Evolutionary conservation across 1,140 invertebrate species (phyloP).

Genomic region (Psilanteris sp.): DNA sequence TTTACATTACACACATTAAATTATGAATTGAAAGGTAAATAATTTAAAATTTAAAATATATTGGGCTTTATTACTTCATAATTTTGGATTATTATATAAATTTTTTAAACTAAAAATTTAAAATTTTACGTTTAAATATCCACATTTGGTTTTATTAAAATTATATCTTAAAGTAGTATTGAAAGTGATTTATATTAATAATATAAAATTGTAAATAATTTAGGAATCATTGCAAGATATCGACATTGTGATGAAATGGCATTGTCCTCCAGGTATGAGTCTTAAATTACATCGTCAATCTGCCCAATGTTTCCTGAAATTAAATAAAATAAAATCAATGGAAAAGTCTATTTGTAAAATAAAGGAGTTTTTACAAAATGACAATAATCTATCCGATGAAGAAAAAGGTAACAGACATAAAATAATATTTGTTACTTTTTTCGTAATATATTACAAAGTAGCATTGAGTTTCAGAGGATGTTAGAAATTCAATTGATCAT

Average conservation of each 20-base stretch:
- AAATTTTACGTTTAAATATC: too few species aligned
- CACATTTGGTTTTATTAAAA: too few species aligned
- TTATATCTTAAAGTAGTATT: too few species aligned
- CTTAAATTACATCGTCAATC: constrained; percentile 75
- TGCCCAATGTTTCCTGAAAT: constrained; percentile 70
- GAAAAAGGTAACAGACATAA: constrained; percentile 67
- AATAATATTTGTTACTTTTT: constrained; percentile 9
- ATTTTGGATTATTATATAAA: too few species aligned
- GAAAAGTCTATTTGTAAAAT: constrained; percentile 64
- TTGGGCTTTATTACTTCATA: too few species aligned
- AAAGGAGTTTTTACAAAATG: constrained; percentile 59
- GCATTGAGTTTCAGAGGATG: constrained; percentile 13
- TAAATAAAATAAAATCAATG: constrained; percentile 66
- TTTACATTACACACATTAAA: too few species aligned
- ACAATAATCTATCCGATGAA: constrained; percentile 50
- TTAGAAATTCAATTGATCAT: neutral
- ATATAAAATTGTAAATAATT: too few species aligned
- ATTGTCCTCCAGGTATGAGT: constrained; percentile 71
- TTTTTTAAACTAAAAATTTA: too few species aligned
- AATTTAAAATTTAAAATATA: too few species aligned
- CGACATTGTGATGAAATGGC: constrained; percentile 69
- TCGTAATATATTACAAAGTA: constrained; percentile 2
- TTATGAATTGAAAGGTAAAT: too few species aligned
- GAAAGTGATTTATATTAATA: too few species aligned
- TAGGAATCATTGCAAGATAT: constrained; percentile 78